Conservation (phyloP, 2,113 vertebrate species). For the Argyrosomus japonicus region DNA sequence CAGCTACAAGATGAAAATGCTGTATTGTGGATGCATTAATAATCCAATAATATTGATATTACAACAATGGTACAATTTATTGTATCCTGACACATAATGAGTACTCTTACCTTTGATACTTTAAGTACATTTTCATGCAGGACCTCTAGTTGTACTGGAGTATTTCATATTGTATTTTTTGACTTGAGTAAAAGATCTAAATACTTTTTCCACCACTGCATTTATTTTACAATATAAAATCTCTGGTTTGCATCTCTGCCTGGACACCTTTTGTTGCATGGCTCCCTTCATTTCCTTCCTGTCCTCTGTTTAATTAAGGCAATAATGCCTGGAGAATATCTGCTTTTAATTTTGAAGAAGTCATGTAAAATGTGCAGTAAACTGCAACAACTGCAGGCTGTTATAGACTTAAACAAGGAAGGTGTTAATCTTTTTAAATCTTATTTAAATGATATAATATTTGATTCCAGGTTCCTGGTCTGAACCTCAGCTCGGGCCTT, state of each 20-base stretch:
- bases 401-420: not conserved
- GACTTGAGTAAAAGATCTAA: too few relatives aligned
- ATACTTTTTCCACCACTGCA: not conserved
- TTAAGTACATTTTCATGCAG: too few relatives aligned
- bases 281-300: not conserved
- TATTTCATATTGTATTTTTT: too few relatives aligned
- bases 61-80: too few relatives aligned
- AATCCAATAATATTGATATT: too few relatives aligned
- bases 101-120: too few relatives aligned
- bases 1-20: not conserved
- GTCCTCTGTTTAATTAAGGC: not conserved
- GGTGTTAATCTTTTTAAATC: not conserved
- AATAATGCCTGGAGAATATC: not conserved
- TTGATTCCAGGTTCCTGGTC: too few relatives aligned
- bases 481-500: too few relatives aligned
- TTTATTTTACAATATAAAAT: not conserved
- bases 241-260: not conserved
- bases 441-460: too few relatives aligned
- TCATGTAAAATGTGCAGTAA: not conserved
- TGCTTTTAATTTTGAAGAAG: not conserved
- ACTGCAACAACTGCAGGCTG: not conserved
- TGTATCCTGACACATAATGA: too few relatives aligned
- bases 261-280: not conserved
- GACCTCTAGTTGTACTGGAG: too few relatives aligned
- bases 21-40: too few relatives aligned